Evolutionary conservation across 2,888 invertebrate species (phyloP).

Genomic region (Rapana venosa): DNA sequence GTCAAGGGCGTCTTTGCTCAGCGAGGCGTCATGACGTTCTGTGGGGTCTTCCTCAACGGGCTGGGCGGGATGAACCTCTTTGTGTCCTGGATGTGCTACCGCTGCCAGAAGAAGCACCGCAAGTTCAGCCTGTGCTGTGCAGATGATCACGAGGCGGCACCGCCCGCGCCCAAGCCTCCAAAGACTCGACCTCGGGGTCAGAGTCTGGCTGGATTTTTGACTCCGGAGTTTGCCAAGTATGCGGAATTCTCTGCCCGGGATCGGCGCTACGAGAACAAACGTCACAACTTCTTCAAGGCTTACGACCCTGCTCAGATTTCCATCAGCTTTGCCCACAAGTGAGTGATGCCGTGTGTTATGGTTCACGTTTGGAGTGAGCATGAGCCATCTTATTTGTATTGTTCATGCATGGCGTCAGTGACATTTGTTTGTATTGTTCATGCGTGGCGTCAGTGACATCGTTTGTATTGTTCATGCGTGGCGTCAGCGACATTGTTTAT

Average conservation of each 20-base stretch:
- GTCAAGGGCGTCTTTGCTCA: slow-evolving; percentile 46
- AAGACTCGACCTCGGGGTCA: slow-evolving; percentile 3
- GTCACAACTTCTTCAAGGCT: slow-evolving; percentile 16
- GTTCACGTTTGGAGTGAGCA: not conserved
- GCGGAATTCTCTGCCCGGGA: slow-evolving; percentile 41
- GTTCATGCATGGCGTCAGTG: too few relatives aligned
- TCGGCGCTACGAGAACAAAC: slow-evolving; percentile 26
- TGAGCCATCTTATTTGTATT: too few relatives aligned
- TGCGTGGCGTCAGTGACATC: too few relatives aligned
- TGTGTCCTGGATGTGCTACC: slow-evolving; percentile 32
- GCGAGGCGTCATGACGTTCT: slow-evolving; percentile 38
- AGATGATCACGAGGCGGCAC: not conserved
- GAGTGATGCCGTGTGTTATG: not conserved
- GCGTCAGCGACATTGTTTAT: too few relatives aligned
- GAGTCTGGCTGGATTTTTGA: slow-evolving; percentile 37
- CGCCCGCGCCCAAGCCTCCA: slow-evolving; percentile 6
- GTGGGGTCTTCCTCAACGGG: slow-evolving; percentile 41
- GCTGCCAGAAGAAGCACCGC: slow-evolving; percentile 25
- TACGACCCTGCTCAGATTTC: slow-evolving; percentile 39
- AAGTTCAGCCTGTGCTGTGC: slow-evolving; percentile 4
- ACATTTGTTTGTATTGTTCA: too few relatives aligned
- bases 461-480: too few relatives aligned
- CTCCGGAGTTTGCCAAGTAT: slow-evolving; percentile 43
- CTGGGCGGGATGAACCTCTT: slow-evolving; percentile 35
- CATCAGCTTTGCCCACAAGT: slow-evolving; percentile 43